Percentiles rank a stretch among this genome's conserved stretches.
Evolutionary conservation across 2,113 vertebrate genomes (phyloP).

Genomic region (Terrapene triunguis): DNA sequence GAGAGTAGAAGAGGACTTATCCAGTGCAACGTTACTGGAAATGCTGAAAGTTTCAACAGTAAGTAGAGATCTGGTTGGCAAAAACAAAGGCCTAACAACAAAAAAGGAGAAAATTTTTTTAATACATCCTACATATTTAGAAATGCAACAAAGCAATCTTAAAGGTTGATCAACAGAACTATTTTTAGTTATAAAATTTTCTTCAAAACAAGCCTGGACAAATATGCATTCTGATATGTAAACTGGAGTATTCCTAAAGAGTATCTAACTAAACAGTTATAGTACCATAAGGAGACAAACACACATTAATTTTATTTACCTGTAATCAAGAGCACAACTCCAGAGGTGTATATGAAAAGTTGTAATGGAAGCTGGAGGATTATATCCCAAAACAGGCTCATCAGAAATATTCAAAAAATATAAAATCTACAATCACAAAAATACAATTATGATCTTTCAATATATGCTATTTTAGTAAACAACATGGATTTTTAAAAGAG

Average conservation of each 20-base stretch:
- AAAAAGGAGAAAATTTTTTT: background rate
- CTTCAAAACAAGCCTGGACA: background rate
- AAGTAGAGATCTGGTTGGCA: constrained; percentile 91
- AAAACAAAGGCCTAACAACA: constrained; percentile 88
- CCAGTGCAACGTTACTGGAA: constrained; percentile 93
- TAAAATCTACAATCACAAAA: constrained; percentile 86
- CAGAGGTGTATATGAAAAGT: constrained; percentile 96
- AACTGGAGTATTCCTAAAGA: background rate
- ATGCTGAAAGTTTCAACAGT: constrained; percentile 97
- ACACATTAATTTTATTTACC: constrained; percentile 77
- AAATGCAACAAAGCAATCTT: background rate
- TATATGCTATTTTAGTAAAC: constrained; percentile 49
- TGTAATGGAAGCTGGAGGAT: constrained; percentile 91
- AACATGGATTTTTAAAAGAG: background rate
- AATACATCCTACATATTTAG: background rate
- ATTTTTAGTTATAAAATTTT: background rate
- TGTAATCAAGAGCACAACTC: constrained; percentile 97
- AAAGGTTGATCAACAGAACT: background rate
- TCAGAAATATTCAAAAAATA: constrained; percentile 96
- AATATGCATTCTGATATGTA: background rate
- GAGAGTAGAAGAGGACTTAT: constrained; percentile 94
- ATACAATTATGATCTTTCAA: constrained; percentile 16
- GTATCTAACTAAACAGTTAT: background rate
- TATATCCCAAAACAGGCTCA: constrained; percentile 97
- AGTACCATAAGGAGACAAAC: background rate